Evolutionary conservation across 2,113 vertebrate genomes (phyloP), one percentile per base, ranked within the genome.

Genomic region (Elachura formosa): DNA sequence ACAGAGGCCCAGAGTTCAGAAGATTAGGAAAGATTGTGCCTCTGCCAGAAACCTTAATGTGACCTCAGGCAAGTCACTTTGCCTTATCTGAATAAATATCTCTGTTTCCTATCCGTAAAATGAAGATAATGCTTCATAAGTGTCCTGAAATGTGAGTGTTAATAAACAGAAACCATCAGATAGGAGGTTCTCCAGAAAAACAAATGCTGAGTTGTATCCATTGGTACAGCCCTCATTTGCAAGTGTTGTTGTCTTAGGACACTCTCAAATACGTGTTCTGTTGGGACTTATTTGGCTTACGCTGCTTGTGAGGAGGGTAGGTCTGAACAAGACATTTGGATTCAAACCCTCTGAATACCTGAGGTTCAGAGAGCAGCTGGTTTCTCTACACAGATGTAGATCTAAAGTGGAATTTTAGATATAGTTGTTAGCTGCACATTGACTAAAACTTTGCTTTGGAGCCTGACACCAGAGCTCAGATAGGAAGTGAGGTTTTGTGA

Each of bases 11-110:
- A 48, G 61, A 87, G 62, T 94, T 97, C 94, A 94, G 87, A 67
- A 84, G 63, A 94, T 91, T 43, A 59, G 43, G 56, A 83, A 87
- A 90, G 75, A 93, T 78, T 0, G 0, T 81, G 72, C 58, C 62
- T 94, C 46, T 92, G 84, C 94, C 92, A 86, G 93, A 84, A 95
- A 81, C 93, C 77, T 95, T 86, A 73, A 40, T 84, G 69, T 95
- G 95, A 87, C 93, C 94, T 87, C 83, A 75, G 91, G 89, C 89
- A 87, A 93, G 83, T 95, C 59, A 63, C 89, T 93, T 96, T 90
- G 64, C 66, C 72, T 91, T 84, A 96, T 84, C 96, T 87, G 68
- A 89, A 61, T 81, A 87, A 95, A 56, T 89, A 92, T 92, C 83
- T 92, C 54, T 52, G 71, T 88, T 94, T 94, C 84, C 81, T 79